Evolutionary conservation across 2,797 vertebrate genomes (phyloP).

Genomic region (Mionectes olivaceus): DNA sequence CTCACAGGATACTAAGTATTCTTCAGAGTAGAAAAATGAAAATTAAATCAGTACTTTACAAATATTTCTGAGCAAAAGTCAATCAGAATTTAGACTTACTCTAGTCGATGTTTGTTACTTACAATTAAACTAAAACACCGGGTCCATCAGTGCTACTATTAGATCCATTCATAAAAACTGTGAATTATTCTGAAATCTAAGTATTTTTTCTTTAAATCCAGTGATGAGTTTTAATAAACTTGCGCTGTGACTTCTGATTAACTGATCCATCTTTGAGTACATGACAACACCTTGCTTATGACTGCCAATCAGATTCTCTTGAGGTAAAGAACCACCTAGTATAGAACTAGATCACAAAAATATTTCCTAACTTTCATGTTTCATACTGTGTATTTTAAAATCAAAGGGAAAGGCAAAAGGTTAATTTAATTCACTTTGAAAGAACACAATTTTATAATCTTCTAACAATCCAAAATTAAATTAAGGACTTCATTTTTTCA

Average conservation of each 20-base stretch:
- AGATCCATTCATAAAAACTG: neutral
- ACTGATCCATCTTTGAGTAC: neutral
- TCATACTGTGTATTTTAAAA: slow-evolving; percentile 41
- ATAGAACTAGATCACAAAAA: neutral
- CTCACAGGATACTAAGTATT: neutral
- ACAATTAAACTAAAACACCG: neutral
- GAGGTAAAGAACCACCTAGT: neutral
- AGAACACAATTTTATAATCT: slow-evolving; percentile 72
- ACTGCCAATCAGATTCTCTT: neutral
- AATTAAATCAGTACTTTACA: neutral
- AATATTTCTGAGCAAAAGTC: neutral
- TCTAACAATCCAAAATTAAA: slow-evolving; percentile 64
- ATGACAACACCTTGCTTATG: neutral
- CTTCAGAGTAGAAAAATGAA: neutral
- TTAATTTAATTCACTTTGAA: slow-evolving; percentile 79
- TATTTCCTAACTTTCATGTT: neutral
- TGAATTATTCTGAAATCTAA: neutral
- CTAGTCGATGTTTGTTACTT: neutral
- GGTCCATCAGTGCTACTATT: neutral
- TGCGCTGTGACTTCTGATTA: neutral
- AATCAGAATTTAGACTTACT: neutral
- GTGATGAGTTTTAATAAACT: neutral
- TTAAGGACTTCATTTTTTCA: slow-evolving; percentile 67
- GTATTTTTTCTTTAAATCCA: neutral
- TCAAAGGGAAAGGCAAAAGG: slow-evolving; percentile 67